phyloP scores from a whole-genome alignment of 2,797 vertebrate genomes.

The Lepus townsendii region DNA sequence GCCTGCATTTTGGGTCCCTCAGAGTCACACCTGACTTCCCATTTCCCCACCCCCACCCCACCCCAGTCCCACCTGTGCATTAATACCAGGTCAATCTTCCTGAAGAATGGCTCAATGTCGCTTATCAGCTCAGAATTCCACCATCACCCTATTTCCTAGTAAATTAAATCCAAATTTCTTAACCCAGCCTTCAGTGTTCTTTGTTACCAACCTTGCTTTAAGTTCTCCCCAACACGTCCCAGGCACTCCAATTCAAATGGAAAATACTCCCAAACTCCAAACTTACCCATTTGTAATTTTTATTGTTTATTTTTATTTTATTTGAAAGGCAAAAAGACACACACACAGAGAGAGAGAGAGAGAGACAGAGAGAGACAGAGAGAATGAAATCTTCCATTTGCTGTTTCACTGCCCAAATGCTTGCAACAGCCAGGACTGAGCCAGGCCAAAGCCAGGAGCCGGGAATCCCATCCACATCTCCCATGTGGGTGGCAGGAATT shows the following conservation, averaged over 20 bases:
- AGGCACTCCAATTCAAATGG: background rate
- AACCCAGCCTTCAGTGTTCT: background rate
- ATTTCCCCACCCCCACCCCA: background rate
- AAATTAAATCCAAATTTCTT: constrained; percentile 45
- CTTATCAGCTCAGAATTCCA: constrained; percentile 27
- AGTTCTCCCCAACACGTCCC: background rate
- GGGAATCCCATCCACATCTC: too few species aligned
- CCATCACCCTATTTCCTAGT: background rate
- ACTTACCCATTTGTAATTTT: background rate
- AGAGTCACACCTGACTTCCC: background rate
- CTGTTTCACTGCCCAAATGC: too few species aligned
- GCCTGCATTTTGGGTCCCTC: background rate
- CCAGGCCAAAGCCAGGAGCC: too few species aligned
- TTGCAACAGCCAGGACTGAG: too few species aligned
- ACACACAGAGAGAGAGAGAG: too few species aligned
- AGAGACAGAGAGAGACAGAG: too few species aligned
- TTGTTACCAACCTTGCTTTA: background rate
- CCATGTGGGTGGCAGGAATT: too few species aligned
- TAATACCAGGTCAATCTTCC: background rate
- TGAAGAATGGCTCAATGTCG: background rate
- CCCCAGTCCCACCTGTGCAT: background rate
- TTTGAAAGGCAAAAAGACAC: too few species aligned
- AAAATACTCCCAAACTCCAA: background rate
- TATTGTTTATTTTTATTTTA: too few species aligned
- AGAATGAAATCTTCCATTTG: too few species aligned